Evolutionary conservation across 2,113 vertebrate genomes (phyloP), one percentile per base, ranked within the genome.

Genomic region (Suricata suricatta): DNA sequence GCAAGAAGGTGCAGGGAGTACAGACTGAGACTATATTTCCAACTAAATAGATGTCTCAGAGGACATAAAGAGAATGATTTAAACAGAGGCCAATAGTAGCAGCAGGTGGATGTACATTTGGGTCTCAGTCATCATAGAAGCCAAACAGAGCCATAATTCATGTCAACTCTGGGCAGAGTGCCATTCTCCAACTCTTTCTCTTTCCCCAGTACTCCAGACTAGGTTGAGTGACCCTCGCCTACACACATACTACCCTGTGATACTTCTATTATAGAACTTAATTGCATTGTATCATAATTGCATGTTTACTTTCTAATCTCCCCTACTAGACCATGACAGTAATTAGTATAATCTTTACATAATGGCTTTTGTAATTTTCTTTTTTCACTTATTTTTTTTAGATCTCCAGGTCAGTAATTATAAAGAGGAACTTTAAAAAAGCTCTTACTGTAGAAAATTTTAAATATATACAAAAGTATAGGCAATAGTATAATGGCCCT

Each of bases 291-390:
- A 4, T 76, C 52, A 23, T 76, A 74, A 87, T 81, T 74, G 14
- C 38, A 60, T 90, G 19, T 91, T 91, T 66, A 87, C 54, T 86
- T 76, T 68, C 17, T 33, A 35, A 57, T 81, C 44, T 82, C 31
- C 11, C 64, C 66, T 81, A 50, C 35, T 47, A 82, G 31, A 68
- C 38, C 68, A 21, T 87, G 47, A 68, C 57, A 68, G 68, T 80
- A 90, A 94, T 90, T 90, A 86, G 64, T 82, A 33, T n/a, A 81
- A 76, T 76, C 74, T 91, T 82, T 68, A 44, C 82, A 76, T 54
- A 87, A 74, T 31, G 44, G 76, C 38, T 82, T 87, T 87, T 91
- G 44, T 15, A 76, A 10, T 60, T 94, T 74, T 74, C 54, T 91
- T 76, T 85, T 87, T 54, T 88, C 38, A 8, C 29, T 69, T 79